Evolutionary conservation across 2,888 invertebrate genomes (phyloP), one percentile per base, ranked within the genome.

Genomic region (Platycheirus albimanus): DNA sequence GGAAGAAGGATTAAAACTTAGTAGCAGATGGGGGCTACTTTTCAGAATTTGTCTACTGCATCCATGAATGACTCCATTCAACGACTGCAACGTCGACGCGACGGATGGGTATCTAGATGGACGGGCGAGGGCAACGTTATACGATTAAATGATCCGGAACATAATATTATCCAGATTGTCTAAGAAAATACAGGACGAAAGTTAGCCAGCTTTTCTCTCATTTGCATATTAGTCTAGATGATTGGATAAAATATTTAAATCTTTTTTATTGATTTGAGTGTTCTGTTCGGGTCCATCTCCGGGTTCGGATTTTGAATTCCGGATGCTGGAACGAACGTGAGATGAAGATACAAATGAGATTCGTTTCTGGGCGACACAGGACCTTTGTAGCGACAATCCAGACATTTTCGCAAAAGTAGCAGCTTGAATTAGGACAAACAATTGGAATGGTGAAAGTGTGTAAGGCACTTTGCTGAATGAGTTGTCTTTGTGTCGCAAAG

Each of bases 1-100:
- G 24, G 24, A 43, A 67, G 33, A 67, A 67, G 78, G 72, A 72
- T 79, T 79, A 63, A 33, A 43, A 43, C 41, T 38, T 54, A 54
- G 30, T 24, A 45, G 30, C 7, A 30, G 24, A 28, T 28, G 24
- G 15, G 28, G 38, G 58, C 43, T 58, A 43, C 43, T 58, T 58
- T 43, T 7, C 17, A 43, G 28, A 58, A 28, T 43, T 43, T 58
- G 58, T 58, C 58, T 43, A 10, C 11, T 51, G 41, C 24, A 10
- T 43, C 17, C 58, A n/a, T 43, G 17, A 58, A 58, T 58, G 43
- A 28, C 28, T 58, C 43, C 2, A 43, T 41, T 43, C n/a, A 11
- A 58, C 43, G n/a, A n/a, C n/a, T n/a, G n/a, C n/a, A n/a, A n/a
- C n/a, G n/a, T n/a, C n/a, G n/a, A n/a, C n/a, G n/a, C n/a, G n/a